A percentile compares a stretch with the other conserved stretches of the same genome.
phyloP scores from a whole-genome alignment of 2,797 vertebrate species.

The Cryptoprocta ferox region DNA sequence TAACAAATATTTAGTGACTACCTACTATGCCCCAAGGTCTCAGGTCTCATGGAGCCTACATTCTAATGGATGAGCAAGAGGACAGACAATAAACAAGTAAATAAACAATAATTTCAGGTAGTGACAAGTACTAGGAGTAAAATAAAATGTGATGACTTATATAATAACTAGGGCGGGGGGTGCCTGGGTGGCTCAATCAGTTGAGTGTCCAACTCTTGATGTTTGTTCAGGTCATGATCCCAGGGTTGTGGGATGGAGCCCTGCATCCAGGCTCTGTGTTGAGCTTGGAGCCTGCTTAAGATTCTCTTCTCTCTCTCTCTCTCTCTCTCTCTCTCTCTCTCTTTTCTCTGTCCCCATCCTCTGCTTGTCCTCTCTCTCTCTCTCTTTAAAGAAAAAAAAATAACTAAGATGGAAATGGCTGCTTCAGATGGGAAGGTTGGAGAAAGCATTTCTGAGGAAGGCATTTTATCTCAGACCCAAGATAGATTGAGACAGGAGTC shows the following conservation, averaged over 20 bases:
- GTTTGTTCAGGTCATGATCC: no score
- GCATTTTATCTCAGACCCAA: conserved; percentile 31
- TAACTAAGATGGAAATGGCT: neutral
- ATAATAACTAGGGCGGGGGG: neutral
- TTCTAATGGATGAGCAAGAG: neutral
- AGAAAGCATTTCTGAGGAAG: conserved; percentile 37
- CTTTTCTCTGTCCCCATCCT: no score
- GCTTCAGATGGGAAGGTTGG: neutral
- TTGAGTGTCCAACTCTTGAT: no score
- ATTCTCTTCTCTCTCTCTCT: no score
- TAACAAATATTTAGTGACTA: conserved; percentile 1
- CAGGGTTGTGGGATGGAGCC: no score
- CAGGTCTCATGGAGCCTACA: neutral
- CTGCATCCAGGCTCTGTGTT: no score
- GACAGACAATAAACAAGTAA: neutral
- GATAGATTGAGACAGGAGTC: neutral
- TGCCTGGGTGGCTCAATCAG: no score
- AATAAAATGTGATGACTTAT: neutral
- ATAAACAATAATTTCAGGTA: conserved; percentile 28
- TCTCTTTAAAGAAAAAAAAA: no score
- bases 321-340: no score
- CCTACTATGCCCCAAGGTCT: neutral
- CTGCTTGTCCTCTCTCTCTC: no score
- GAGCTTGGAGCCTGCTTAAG: no score
- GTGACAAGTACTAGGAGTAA: neutral